phyloP scores from a whole-genome alignment of 2,113 vertebrate species.

The Gymnobelideus leadbeateri region DNA sequence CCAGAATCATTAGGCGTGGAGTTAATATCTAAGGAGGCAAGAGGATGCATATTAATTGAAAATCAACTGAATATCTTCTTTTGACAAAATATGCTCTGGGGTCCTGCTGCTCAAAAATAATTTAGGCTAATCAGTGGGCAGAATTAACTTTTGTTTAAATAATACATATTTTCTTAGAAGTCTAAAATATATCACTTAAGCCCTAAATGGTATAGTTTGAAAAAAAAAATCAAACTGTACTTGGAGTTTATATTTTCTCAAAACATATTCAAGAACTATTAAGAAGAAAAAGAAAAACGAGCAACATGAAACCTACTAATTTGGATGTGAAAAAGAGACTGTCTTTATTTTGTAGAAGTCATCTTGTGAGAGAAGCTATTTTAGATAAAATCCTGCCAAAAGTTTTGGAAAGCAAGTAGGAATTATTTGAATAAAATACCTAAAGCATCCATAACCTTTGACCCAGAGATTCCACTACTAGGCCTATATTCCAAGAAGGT shows the following conservation, averaged over 20 bases:
- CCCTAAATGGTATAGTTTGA: conserved; percentile 16
- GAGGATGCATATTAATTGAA: conserved; percentile 66
- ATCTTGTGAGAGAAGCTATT: not conserved
- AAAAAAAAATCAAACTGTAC: conserved; percentile 32
- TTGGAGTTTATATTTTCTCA: conserved; percentile 8
- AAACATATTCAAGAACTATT: conserved; percentile 27
- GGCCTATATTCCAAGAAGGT: not conserved
- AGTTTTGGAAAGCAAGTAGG: not conserved
- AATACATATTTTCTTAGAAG: conserved; percentile 39
- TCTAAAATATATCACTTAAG: conserved; percentile 60
- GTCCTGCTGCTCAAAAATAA: conserved; percentile 74
- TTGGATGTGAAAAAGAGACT: not conserved
- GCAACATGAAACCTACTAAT: not conserved
- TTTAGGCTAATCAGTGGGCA: conserved; percentile 75
- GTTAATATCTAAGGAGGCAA: conserved; percentile 79
- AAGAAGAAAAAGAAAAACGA: not conserved
- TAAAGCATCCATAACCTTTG: not conserved
- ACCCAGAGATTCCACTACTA: not conserved
- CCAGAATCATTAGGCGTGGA: conserved; percentile 74
- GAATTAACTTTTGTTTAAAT: conserved; percentile 68
- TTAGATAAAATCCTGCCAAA: not conserved
- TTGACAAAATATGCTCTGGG: conserved; percentile 73
- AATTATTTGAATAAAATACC: not conserved
- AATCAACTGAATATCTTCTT: conserved; percentile 70
- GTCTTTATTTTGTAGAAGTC: not conserved